Conservation (phyloP, 2,888 invertebrate genomes). For the Drosophila glabriapex region DNA sequence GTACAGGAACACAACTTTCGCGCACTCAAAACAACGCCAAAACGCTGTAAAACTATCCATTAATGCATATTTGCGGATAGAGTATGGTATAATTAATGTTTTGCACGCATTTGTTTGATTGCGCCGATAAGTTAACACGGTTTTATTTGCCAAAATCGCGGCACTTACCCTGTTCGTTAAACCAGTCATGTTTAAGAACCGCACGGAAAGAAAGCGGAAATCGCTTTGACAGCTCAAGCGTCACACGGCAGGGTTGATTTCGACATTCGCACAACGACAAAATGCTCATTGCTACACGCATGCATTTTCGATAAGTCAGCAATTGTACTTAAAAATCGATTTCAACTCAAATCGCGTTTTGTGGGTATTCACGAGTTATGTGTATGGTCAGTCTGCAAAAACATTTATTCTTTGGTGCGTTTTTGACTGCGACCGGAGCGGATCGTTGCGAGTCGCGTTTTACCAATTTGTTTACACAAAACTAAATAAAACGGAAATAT, state of each 20-base stretch:
- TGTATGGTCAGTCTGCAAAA: conserved; percentile 18
- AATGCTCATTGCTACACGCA: conserved; percentile 38
- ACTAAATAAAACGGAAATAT: conserved; percentile 38
- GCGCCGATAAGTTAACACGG: conserved; percentile 26
- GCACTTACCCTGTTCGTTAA: conserved; percentile 91
- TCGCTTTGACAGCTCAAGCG: conserved; percentile 62
- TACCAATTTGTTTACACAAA: conserved; percentile 44
- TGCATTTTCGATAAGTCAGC: conserved; percentile 1
- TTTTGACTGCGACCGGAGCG: conserved; percentile 25
- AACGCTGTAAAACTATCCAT: neutral
- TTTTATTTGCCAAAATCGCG: conserved; percentile 61
- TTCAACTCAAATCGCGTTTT: neutral
- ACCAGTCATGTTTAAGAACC: conserved; percentile 92
- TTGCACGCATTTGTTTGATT: conserved; percentile 50
- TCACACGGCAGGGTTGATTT: conserved; percentile 65
- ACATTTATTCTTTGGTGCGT: conserved; percentile 36
- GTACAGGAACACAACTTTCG: conserved; percentile 49
- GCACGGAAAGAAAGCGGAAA: conserved; percentile 88
- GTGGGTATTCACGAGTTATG: neutral
- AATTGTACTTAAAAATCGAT: conserved; percentile 3
- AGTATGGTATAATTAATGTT: conserved; percentile 15
- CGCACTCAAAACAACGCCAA: conserved; percentile 29
- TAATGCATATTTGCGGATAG: conserved; percentile 6
- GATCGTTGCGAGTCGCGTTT: conserved; percentile 17
- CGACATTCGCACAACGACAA: neutral